Evolutionary conservation across 2,113 vertebrate species (phyloP).

Genomic region (Tor tambroides): DNA sequence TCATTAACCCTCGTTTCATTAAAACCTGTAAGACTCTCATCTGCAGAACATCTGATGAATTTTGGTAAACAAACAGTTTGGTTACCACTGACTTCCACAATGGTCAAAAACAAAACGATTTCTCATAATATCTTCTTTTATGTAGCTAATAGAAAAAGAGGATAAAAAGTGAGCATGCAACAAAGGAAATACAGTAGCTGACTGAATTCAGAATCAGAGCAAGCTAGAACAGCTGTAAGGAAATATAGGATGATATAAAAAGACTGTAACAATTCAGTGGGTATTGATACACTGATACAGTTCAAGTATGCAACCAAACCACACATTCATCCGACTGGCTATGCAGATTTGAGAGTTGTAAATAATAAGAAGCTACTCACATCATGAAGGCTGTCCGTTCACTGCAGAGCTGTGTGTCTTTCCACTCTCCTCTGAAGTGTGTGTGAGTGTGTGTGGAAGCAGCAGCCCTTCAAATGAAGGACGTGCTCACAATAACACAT

Average conservation of each 20-base stretch:
- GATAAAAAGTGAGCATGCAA: not conserved
- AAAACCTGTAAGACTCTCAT: too few species aligned
- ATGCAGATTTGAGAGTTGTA: not conserved
- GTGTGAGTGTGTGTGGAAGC: not conserved
- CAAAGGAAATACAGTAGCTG: not conserved
- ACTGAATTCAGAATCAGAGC: not conserved
- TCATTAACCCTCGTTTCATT: too few species aligned
- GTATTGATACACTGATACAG: too few species aligned
- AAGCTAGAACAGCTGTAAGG: not conserved
- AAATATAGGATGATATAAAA: not conserved
- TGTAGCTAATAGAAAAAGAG: too few species aligned
- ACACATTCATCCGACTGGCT: not conserved
- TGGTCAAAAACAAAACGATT: too few species aligned
- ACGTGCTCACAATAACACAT: slow-evolving; percentile 9
- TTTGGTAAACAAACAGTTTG: not conserved
- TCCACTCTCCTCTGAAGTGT: not conserved
- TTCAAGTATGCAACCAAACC: not conserved
- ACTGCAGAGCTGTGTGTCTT: not conserved
- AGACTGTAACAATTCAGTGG: too few species aligned
- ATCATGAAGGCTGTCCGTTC: not conserved
- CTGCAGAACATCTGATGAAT: too few species aligned
- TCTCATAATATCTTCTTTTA: too few species aligned
- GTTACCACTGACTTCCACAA: not conserved
- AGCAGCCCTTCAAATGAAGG: not conserved
- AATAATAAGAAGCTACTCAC: slow-evolving; percentile 32